A percentile compares a stretch with the other conserved stretches of the same genome.
phyloP scores from a whole-genome alignment of 1,140 invertebrate species.

The Camponotus vicinus region DNA sequence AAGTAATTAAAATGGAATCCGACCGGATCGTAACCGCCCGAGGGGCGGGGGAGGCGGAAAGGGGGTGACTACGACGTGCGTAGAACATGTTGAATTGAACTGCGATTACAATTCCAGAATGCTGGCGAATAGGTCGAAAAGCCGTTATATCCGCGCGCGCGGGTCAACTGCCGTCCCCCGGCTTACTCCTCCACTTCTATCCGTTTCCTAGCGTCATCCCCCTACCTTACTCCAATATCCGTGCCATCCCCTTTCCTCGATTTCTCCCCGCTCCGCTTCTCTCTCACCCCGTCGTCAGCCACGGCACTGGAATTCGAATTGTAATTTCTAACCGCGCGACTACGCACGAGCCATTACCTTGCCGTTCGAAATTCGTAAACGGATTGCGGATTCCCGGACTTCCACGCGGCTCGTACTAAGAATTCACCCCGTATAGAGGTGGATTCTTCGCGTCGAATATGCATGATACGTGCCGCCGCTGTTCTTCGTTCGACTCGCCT shows the following conservation, averaged over 20 bases:
- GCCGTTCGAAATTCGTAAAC: slow-evolving; percentile 73
- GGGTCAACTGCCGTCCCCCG: slow-evolving; percentile 64
- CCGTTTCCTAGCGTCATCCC: slow-evolving; percentile 33
- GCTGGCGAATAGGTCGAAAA: slow-evolving; percentile 76
- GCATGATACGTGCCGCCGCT: slow-evolving; percentile 59
- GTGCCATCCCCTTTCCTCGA: slow-evolving; percentile 10
- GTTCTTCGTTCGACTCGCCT: slow-evolving; percentile 40
- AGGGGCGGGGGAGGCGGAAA: not conserved
- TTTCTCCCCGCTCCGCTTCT: slow-evolving; percentile 20
- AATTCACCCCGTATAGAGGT: slow-evolving; percentile 28
- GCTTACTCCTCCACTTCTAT: slow-evolving; percentile 50
- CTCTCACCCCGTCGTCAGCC: slow-evolving; percentile 21
- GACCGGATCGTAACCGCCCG: slow-evolving; percentile 56
- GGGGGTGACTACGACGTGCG: slow-evolving; percentile 60
- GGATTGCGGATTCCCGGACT: slow-evolving; percentile 69
- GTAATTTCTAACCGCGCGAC: slow-evolving; percentile 80
- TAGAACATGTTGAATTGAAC: slow-evolving; percentile 64
- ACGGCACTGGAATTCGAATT: slow-evolving; percentile 80
- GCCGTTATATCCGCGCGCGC: slow-evolving; percentile 67
- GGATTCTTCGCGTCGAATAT: slow-evolving; percentile 38
- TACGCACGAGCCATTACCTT: slow-evolving; percentile 71
- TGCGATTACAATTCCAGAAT: slow-evolving; percentile 84
- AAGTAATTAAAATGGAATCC: slow-evolving; percentile 84
- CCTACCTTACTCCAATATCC: slow-evolving; percentile 57
- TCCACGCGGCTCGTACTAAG: slow-evolving; percentile 50